These are phyloP conservation scores for Eulacestoma nigropectus DNA, from an alignment of 2,113 vertebrate species.

Conservation along the genomic window DNA sequence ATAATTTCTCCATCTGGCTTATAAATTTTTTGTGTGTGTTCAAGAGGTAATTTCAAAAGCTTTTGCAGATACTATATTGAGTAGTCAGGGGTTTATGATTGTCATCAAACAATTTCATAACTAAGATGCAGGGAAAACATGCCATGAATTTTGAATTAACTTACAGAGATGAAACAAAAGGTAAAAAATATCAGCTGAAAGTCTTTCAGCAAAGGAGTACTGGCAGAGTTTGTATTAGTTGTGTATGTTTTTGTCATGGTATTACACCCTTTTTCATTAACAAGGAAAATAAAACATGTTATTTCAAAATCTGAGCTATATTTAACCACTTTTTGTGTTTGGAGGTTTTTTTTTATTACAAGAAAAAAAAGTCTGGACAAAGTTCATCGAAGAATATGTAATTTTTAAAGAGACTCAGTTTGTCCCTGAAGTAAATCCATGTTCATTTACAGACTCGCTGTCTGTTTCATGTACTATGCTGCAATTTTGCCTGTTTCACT, in stretches of 20 bases:
- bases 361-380: neutral
- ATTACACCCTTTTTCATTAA: neutral
- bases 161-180: neutral
- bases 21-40: neutral
- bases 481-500: neutral
- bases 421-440: neutral
- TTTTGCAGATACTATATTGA: neutral
- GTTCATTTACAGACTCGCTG: neutral
- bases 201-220: neutral
- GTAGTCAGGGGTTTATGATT: constrained; percentile 1
- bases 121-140: neutral
- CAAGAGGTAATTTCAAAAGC: constrained; percentile 20
- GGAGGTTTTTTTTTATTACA: neutral
- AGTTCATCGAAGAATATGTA: neutral
- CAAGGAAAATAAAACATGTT: neutral
- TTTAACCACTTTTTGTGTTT: neutral
- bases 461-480: neutral
- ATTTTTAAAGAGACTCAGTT: neutral
- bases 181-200: neutral
- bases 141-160: neutral
- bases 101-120: constrained; percentile 31
- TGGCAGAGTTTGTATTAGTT: neutral
- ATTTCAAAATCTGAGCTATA: neutral
- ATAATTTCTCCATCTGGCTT: neutral
- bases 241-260: neutral